Base-by-base conservation (phyloP, 2,113 vertebrate species). In the Notothenia coriiceps region DNA sequence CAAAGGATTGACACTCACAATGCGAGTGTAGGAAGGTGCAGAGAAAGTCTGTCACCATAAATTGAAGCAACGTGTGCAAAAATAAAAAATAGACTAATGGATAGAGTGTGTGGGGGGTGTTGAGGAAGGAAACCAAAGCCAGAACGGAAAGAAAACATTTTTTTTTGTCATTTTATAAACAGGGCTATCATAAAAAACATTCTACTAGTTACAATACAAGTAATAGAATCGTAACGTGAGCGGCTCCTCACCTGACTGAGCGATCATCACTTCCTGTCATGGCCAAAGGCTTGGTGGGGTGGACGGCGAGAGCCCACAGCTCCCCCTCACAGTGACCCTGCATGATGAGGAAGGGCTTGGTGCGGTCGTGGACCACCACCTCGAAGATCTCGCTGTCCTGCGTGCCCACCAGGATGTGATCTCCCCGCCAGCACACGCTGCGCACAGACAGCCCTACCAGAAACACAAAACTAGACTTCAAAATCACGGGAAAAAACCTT, bases 361-460 rank as follows among this genome's bases (percentile, higher is more conserved):
- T 98, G 89, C 98, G 96, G 88, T 99, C 98, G 75, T 99, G 98
- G 46, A 99, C 98, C 90, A 99, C 98, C 86, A 99, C 96, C 92
- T 99, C 98, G 76, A 99, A 99, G 88, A 99, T 99, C 93, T 99
- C 98, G 79, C 98, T 99, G 66, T 99, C 98, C 86, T 99, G 98
- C 1, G 98, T 99, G 76, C 98, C 98, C 55, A 99, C 98, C 56
- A 99, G 94, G 82, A 99, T 99, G 89, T 99, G 97, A 92, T 99
- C 98, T 77, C 98, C 98, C 79, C 96, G 93, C 98, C 98, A 99
- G 91, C 98, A 99, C 88, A 99, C 98, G 66, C 98, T 99, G 79
- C 98, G 97, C 79, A 99, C 97, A 59, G 98, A 99, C 71, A 99
- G 91, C 87, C 98, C 98, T 99, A 70, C 64, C 9, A 57, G 29